These are phyloP conservation scores for Serripes groenlandicus DNA, from an alignment of 2,888 invertebrate species.

Conservation along the genomic window DNA sequence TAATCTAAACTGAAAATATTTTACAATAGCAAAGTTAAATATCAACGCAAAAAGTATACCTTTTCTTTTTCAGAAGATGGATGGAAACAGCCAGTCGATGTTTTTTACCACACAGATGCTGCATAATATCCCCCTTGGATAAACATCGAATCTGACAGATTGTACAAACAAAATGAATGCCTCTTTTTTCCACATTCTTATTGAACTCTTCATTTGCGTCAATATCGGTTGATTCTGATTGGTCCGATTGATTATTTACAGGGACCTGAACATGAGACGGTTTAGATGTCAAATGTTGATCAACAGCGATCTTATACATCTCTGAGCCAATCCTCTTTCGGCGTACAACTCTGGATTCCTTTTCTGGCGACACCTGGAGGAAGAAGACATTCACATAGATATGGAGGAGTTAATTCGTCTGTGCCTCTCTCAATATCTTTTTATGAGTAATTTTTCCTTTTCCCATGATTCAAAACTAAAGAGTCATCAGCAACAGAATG, in stretches of 20 bases:
- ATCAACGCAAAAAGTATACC: constrained; percentile 61
- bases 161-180: constrained; percentile 57
- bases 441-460: no score
- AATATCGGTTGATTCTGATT: not conserved
- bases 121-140: constrained; percentile 61
- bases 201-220: not conserved
- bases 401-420: no score
- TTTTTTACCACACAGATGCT: constrained; percentile 67
- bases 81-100: constrained; percentile 69
- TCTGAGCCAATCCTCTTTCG: constrained; percentile 11
- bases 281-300: constrained; percentile 70
- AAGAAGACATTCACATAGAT: no score
- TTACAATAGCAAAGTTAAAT: no score
- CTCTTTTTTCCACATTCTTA: constrained; percentile 43
- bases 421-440: no score
- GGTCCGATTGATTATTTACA: not conserved
- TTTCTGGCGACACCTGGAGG: no score
- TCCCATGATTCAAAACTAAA: no score
- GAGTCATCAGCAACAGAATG: no score
- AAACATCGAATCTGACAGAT: constrained; percentile 65
- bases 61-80: constrained; percentile 63
- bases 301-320: constrained; percentile 63
- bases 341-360: not conserved
- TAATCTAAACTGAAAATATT: no score
- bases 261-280: constrained; percentile 16